phyloP scores from a whole-genome alignment of 2,888 invertebrate species.

The Zygogramma bicolorata region DNA sequence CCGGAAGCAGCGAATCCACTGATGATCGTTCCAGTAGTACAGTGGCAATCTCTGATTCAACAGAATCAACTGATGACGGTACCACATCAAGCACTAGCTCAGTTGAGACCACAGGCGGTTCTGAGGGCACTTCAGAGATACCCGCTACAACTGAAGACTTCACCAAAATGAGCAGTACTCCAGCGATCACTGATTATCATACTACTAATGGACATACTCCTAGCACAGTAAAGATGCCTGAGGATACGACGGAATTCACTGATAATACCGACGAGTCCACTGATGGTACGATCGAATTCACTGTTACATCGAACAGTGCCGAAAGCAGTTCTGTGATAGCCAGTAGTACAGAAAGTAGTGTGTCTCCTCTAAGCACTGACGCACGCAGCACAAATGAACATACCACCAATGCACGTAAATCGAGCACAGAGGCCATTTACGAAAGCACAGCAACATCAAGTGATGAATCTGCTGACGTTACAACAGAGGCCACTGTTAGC shows the following conservation, averaged over 20 bases:
- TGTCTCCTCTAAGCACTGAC: slow-evolving; percentile 18
- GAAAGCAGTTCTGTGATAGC: not conserved
- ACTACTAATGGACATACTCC: not conserved
- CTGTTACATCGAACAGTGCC: not conserved
- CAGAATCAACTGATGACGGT: not conserved
- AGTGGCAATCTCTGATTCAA: slow-evolving; percentile 8
- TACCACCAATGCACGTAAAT: not conserved
- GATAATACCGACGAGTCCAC: slow-evolving; percentile 25
- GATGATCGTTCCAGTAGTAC: slow-evolving; percentile 34
- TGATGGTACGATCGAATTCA: not conserved
- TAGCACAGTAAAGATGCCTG: not conserved
- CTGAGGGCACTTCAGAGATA: slow-evolving; percentile 17
- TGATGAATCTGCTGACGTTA: slow-evolving; percentile 20
- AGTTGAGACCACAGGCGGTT: too few species aligned
- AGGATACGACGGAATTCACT: slow-evolving; percentile 1
- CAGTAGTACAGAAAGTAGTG: not conserved
- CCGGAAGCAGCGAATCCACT: slow-evolving; percentile 26
- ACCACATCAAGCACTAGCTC: too few species aligned
- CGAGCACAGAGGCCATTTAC: slow-evolving; percentile 20
- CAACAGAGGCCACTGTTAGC: not conserved
- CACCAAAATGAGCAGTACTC: too few species aligned
- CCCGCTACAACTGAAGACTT: not conserved
- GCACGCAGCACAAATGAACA: not conserved
- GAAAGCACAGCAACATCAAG: slow-evolving; percentile 12
- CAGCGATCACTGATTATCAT: not conserved